A percentile compares a stretch with the other conserved stretches of the same genome.
These are phyloP conservation scores for Lophura nycthemera DNA, from an alignment of 2,113 vertebrate genomes.

Conservation along the genomic window DNA sequence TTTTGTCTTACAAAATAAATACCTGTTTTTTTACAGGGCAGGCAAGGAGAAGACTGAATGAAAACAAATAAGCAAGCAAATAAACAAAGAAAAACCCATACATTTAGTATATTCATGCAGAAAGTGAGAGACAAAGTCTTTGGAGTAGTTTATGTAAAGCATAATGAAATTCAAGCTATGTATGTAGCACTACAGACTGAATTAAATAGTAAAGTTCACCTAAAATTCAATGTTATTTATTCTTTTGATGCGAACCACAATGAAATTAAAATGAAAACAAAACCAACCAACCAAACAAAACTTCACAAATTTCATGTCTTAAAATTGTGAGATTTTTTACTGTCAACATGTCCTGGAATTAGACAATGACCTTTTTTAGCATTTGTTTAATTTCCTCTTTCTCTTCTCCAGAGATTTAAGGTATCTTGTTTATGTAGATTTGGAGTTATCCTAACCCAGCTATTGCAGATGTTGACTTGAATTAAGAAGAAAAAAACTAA, in stretches of 20 bases:
- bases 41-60: not conserved
- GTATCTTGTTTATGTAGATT: not conserved
- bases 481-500: not conserved
- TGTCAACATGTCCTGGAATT: not conserved
- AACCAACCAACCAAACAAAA: not conserved
- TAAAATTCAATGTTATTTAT: not conserved
- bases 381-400: not conserved
- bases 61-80: not conserved
- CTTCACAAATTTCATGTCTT: not conserved
- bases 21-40: not conserved
- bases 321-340: not conserved
- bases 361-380: not conserved
- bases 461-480: not conserved
- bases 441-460: not conserved
- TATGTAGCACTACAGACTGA: not conserved
- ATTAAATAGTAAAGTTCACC: not conserved
- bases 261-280: not conserved
- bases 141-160: not conserved
- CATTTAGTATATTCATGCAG: not conserved
- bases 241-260: not conserved
- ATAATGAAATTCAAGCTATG: not conserved
- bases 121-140: not conserved
- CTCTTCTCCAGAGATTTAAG: not conserved
- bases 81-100: not conserved
- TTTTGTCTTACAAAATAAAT: not conserved